phyloP scores from a whole-genome alignment of 1,140 invertebrate genomes.

The Latrodectus geometricus region DNA sequence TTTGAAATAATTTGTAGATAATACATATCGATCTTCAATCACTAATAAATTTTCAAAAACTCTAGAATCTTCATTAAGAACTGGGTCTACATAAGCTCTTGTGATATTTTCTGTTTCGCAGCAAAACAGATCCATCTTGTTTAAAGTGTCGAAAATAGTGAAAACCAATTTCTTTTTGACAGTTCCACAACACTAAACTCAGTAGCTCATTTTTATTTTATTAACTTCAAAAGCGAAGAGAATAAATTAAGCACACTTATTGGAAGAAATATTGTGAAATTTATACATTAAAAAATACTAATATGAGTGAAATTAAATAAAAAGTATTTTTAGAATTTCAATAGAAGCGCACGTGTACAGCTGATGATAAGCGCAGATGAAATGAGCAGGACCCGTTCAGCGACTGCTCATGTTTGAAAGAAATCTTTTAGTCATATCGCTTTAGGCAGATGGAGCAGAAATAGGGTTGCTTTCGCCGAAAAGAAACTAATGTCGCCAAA shows the following conservation, averaged over 20 bases:
- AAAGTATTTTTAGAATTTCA: too few species aligned
- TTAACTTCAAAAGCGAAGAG: background rate
- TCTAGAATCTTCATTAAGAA: conserved; percentile 80
- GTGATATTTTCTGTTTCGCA: conserved; percentile 47
- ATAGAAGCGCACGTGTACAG: too few species aligned
- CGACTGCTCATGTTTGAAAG: background rate
- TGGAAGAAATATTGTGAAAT: background rate
- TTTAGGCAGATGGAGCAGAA: background rate
- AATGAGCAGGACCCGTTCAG: background rate
- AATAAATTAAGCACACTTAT: background rate
- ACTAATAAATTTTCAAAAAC: conserved; percentile 86
- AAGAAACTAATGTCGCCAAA: background rate
- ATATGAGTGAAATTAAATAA: background rate
- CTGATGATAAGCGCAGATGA: background rate
- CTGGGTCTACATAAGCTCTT: conserved; percentile 76
- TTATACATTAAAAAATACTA: background rate
- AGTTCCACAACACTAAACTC: background rate
- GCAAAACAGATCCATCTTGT: conserved; percentile 47
- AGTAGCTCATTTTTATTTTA: background rate
- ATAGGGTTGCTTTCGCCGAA: background rate
- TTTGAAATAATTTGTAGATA: conserved; percentile 77
- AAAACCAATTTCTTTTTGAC: background rate
- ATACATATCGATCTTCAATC: conserved; percentile 81
- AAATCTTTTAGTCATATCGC: background rate
- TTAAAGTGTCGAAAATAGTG: background rate